These are phyloP conservation scores for Zygothrica quintamaculata DNA, from an alignment of 2,888 invertebrate genomes.

Conservation along the genomic window DNA sequence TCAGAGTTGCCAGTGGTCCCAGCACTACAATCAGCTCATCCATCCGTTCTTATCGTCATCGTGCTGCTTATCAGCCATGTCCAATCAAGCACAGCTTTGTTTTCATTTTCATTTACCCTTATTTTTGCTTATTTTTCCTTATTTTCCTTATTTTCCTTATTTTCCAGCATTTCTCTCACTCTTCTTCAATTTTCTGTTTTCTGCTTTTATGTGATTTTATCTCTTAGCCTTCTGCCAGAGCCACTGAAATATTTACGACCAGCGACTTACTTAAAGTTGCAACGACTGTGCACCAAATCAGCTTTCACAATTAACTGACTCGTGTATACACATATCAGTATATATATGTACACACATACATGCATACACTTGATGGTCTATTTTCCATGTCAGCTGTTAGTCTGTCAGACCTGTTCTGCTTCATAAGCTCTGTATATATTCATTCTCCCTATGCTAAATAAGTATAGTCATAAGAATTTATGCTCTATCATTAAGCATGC, in stretches of 20 bases:
- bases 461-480: too few species aligned
- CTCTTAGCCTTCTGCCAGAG: constrained; percentile 43
- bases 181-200: constrained; percentile 26
- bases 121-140: constrained; percentile 40
- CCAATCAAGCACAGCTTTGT: constrained; percentile 70
- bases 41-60: constrained; percentile 55
- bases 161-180: constrained; percentile 41
- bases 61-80: constrained; percentile 53
- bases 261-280: constrained; percentile 45
- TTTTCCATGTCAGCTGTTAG: constrained; percentile 34
- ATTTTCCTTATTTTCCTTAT: constrained; percentile 17
- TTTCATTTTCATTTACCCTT: constrained; percentile 51
- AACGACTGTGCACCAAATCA: constrained; percentile 39
- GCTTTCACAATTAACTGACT: constrained; percentile 34
- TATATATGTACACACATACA: constrained; percentile 1
- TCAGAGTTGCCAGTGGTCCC: background rate
- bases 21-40: constrained; percentile 38
- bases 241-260: constrained; percentile 38
- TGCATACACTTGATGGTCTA: background rate
- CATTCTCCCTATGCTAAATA: background rate
- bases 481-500: too few species aligned
- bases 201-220: constrained; percentile 21
- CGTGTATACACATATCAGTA: background rate
- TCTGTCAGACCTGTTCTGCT: constrained; percentile 35
- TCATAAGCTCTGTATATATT: background rate